Conservation (phyloP, 2,888 invertebrate species). For the Allophyes oxyacanthae region DNA sequence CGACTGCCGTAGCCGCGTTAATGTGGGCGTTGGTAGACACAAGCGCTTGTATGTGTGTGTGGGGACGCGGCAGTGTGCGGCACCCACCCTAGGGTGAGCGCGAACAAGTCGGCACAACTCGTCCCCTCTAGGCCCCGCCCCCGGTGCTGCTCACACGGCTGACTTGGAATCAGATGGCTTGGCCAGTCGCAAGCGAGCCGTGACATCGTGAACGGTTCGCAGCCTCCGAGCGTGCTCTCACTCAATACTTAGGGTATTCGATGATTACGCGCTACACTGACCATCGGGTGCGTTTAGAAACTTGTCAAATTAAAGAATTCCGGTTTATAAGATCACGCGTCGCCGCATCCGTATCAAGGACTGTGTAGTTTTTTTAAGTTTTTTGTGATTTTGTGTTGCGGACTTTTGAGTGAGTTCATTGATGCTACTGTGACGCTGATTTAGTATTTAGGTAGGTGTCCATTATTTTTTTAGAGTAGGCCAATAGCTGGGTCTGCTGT, state of each 20-base stretch:
- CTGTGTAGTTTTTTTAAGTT: constrained; percentile 76
- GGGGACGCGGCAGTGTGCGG: constrained; percentile 68
- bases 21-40: constrained; percentile 54
- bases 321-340: constrained; percentile 71
- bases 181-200: constrained; percentile 89
- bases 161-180: constrained; percentile 89
- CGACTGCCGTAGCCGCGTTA: constrained; percentile 54
- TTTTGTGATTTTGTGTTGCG: constrained; percentile 71
- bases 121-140: constrained; percentile 81
- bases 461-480: constrained; percentile 32
- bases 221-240: constrained; percentile 77
- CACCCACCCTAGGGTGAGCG: constrained; percentile 78
- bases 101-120: constrained; percentile 60
- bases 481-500: constrained; percentile 4
- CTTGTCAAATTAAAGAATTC: constrained; percentile 86
- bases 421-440: constrained; percentile 61
- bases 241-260: constrained; percentile 82
- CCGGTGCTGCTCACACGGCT: constrained; percentile 87
- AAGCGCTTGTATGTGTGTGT: constrained; percentile 57
- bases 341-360: constrained; percentile 67
- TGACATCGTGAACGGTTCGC: constrained; percentile 88
- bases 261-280: constrained; percentile 87
- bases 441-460: constrained; percentile 61
- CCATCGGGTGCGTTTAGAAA: constrained; percentile 78
- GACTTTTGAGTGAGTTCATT: constrained; percentile 62